Conservation (phyloP, 2,113 vertebrate genomes). For the Coturnix japonica region DNA sequence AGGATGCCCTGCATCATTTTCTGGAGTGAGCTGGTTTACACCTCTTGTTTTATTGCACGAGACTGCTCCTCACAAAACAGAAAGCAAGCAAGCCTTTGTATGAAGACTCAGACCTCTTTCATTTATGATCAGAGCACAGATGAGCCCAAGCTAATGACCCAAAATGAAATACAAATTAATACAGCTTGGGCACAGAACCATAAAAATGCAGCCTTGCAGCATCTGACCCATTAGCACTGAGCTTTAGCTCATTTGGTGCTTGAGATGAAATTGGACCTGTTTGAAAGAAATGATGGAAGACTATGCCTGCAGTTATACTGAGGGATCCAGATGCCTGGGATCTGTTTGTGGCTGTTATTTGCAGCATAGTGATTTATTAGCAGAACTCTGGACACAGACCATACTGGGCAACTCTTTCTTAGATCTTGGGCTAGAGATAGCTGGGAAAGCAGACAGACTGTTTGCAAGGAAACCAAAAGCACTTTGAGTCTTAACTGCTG, state of each 20-base stretch:
- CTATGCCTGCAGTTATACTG: not conserved
- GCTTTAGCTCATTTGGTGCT: not conserved
- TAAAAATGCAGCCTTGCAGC: not conserved
- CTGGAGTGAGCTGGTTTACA: not conserved
- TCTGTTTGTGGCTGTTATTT: constrained; percentile 31
- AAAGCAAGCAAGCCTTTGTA: not conserved
- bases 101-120: not conserved
- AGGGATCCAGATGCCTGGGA: constrained; percentile 15
- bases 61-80: not conserved
- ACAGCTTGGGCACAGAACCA: not conserved
- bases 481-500: constrained; percentile 53
- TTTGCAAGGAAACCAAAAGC: constrained; percentile 49
- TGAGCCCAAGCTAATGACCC: not conserved
- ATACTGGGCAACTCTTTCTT: constrained; percentile 12
- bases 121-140: not conserved
- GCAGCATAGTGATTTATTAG: constrained; percentile 39
- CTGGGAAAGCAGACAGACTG: constrained; percentile 7
- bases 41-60: not conserved
- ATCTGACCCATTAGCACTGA: not conserved
- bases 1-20: not conserved
- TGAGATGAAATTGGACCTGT: constrained; percentile 1
- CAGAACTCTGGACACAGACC: not conserved
- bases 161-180: not conserved
- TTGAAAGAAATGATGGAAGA: not conserved
- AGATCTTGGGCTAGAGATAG: constrained; percentile 23